Evolutionary conservation across 2,113 vertebrate genomes (phyloP).

Genomic region (Felis chaus): DNA sequence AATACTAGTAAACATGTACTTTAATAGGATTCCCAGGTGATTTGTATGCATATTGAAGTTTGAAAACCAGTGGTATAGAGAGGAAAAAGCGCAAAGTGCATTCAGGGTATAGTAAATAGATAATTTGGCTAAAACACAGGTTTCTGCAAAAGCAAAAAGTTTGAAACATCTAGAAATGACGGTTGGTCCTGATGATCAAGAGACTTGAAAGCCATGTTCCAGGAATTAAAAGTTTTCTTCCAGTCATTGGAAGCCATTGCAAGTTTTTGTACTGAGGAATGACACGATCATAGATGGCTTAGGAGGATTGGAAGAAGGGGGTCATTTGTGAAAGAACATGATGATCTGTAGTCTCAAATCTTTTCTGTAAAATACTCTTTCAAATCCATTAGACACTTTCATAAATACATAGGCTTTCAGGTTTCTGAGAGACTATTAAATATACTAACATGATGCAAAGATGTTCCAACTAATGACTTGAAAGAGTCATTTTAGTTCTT

Average conservation of each 20-base stretch:
- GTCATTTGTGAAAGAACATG: background rate
- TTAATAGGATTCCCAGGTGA: background rate
- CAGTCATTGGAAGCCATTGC: background rate
- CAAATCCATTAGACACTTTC: background rate
- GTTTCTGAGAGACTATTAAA: background rate
- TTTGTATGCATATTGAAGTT: background rate
- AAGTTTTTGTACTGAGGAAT: background rate
- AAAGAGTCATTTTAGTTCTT: constrained; percentile 16
- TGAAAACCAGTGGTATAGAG: background rate
- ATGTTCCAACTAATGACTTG: background rate
- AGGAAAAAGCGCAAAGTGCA: background rate
- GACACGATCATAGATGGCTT: background rate
- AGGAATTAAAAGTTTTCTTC: background rate
- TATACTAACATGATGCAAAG: background rate
- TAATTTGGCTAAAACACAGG: background rate
- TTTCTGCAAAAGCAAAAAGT: background rate
- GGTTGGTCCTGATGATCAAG: background rate
- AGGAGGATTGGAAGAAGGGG: background rate
- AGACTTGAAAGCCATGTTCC: background rate
- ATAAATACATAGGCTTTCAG: background rate
- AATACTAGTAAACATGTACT: background rate
- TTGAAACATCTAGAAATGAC: background rate
- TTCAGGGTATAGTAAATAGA: background rate
- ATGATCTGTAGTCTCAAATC: background rate
- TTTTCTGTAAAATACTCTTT: background rate